Base-by-base conservation (phyloP, 2,113 vertebrate species). In the Prinia subflava region DNA sequence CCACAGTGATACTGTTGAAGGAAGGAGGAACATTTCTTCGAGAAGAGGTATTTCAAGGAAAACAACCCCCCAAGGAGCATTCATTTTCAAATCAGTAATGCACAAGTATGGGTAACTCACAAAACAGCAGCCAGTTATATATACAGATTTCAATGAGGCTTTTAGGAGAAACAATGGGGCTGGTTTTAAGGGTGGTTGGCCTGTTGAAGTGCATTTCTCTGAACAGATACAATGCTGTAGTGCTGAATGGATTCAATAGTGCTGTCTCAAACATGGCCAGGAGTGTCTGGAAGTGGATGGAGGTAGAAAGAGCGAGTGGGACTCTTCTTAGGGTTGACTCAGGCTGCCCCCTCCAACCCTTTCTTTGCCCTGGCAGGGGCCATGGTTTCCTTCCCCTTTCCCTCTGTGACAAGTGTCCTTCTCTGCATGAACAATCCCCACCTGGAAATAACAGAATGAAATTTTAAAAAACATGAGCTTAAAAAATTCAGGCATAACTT, bases 171-270 rank as follows among this genome's bases (percentile, higher is more conserved):
- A 96, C 86, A 97, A 96, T 93, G 80, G 64, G 83, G 74, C 94
- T 92, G 92, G 82, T 93, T 94, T 96, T 96, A 94, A 97, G 94
- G 88, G 92, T 60, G 92, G 93, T 87, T 87, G 71, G 76, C 94
- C 76, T 81, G 94, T 60, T 96, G 88, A 96, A 96, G 94, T 97
- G 94, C 83, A 86, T 92, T 95, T 95, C 88, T 89, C 60, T 92
- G 93, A 95, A 95, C 90, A 95, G 92, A 33, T 56, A 90, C 95
- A 96, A 95, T 92, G 90, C 86, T 94, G 90, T 92, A 74, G 90
- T 71, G 47, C 85, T 97, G 94, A 96, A 96, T 95, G 94, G 76
- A 96, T 96, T 96, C 95, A 96, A 96, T 96, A 82, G 90, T 75
- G 85, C 92, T 83, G 87, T 63, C 94, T 96, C 95, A 96, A 97